Percentiles rank a stretch among this genome's conserved stretches.
These are phyloP conservation scores for Apamea crenata DNA, from an alignment of 2,888 invertebrate species.

Conservation along the genomic window DNA sequence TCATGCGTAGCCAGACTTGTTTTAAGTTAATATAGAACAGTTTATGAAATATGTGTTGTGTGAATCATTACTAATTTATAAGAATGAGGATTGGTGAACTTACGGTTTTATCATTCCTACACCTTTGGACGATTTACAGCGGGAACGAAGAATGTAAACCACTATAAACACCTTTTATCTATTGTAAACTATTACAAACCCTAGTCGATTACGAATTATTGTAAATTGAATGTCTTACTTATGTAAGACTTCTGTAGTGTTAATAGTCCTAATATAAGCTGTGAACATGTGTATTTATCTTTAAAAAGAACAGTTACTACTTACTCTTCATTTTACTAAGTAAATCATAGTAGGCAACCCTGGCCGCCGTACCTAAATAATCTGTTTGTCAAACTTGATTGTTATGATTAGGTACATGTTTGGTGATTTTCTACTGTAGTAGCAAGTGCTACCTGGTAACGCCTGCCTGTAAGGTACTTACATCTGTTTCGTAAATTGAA, in stretches of 20 bases:
- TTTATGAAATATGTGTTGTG: conserved; percentile 25
- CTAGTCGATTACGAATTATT: conserved; percentile 56
- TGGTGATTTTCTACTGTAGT: background rate
- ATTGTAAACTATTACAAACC: conserved; percentile 28
- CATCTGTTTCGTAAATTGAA: background rate
- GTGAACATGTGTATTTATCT: conserved; percentile 24
- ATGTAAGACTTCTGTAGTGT: conserved; percentile 13
- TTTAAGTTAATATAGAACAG: conserved; percentile 23
- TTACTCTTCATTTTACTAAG: background rate
- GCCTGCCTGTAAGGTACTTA: no score
- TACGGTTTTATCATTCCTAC: conserved; percentile 4
- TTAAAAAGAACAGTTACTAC: background rate
- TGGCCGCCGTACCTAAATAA: background rate
- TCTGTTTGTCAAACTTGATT: background rate
- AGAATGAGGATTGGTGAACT: conserved; percentile 12
- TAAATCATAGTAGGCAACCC: background rate
- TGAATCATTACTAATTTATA: conserved; percentile 42
- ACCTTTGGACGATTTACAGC: background rate
- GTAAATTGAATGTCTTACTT: conserved; percentile 18
- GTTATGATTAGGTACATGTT: background rate
- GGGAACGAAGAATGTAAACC: conserved; percentile 8
- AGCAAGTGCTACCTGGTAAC: background rate
- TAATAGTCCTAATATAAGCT: conserved; percentile 19
- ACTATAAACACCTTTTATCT: conserved; percentile 7
- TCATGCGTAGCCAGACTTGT: conserved; percentile 86